Percentiles rank a stretch among this genome's conserved stretches.
Evolutionary conservation across 2,888 invertebrate genomes (phyloP).

Genomic region (Aelia acuminata): DNA sequence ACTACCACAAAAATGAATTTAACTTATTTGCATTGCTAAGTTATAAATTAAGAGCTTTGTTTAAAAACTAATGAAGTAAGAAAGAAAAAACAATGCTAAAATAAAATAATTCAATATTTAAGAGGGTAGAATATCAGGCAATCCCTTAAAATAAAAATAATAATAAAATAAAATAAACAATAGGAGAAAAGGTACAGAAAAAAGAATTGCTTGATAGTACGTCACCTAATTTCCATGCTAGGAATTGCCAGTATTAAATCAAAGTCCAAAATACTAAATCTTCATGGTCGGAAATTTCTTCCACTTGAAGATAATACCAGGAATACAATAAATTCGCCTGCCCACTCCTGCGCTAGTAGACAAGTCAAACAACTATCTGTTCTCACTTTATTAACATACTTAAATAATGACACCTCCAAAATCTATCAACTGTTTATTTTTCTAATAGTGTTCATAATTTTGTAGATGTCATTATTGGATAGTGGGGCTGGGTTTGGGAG

Average conservation of each 20-base stretch:
- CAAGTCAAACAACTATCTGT: constrained; percentile 42
- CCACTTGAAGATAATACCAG: constrained; percentile 36
- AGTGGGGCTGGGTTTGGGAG: constrained; percentile 48
- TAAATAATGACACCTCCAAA: constrained; percentile 62
- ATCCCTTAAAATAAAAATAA: constrained; percentile 63
- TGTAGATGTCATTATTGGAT: constrained; percentile 64
- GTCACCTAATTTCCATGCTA: constrained; percentile 72
- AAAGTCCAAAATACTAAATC: constrained; percentile 51
- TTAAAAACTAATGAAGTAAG: constrained; percentile 47
- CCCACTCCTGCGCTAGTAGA: constrained; percentile 65
- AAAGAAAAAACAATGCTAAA: constrained; percentile 58
- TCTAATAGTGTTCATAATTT: constrained; percentile 31
- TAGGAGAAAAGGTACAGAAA: constrained; percentile 68
- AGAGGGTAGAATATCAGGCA: constrained; percentile 56
- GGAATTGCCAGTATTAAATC: constrained; percentile 58
- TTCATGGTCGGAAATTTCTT: constrained; percentile 44
- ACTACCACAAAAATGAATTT: neutral
- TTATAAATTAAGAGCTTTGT: neutral
- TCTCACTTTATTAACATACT: constrained; percentile 40
- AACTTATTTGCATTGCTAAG: constrained; percentile 41
- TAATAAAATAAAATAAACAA: constrained; percentile 68
- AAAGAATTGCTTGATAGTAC: constrained; percentile 78
- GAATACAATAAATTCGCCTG: constrained; percentile 64
- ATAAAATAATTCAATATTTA: constrained; percentile 33
- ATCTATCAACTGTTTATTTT: neutral